A percentile compares a stretch with the other conserved stretches of the same genome.
Evolutionary conservation across 2,113 vertebrate species (phyloP).

Genomic region (Ahaetulla prasina): DNA sequence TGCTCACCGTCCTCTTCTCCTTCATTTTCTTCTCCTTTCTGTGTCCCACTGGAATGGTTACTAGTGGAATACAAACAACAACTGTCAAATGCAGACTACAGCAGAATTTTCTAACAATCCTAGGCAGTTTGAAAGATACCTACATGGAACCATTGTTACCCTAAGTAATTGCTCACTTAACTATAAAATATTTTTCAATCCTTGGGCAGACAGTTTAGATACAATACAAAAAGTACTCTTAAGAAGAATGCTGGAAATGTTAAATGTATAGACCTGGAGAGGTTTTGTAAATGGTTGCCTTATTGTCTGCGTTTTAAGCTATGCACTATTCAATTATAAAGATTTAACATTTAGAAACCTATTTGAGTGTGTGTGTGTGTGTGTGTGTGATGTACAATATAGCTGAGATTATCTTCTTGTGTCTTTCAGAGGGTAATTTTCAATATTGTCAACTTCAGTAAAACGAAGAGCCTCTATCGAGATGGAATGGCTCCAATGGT

Average conservation of each 20-base stretch:
- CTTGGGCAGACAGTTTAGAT: background rate
- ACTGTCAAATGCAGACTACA: background rate
- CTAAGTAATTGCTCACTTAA: background rate
- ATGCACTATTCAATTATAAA: background rate
- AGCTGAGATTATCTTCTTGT: background rate
- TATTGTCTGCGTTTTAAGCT: background rate
- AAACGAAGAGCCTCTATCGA: conserved; percentile 97
- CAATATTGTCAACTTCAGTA: conserved; percentile 98
- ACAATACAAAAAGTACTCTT: background rate
- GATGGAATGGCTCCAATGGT: conserved; percentile 97
- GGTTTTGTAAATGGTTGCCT: background rate
- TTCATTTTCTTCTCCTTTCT: background rate
- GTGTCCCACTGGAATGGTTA: background rate
- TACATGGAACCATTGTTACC: background rate
- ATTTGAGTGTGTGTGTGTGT: background rate
- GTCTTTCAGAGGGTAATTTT: conserved; percentile 92
- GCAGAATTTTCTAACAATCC: background rate
- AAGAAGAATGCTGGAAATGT: background rate
- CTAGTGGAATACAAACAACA: background rate
- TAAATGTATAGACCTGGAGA: background rate
- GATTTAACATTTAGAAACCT: background rate
- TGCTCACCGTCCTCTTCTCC: background rate
- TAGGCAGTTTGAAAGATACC: background rate
- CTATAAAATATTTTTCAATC: background rate
- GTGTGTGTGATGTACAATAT: conserved; percentile 4